Evolutionary conservation across 1,140 invertebrate genomes (phyloP).

Genomic region (Chelonus insularis): DNA sequence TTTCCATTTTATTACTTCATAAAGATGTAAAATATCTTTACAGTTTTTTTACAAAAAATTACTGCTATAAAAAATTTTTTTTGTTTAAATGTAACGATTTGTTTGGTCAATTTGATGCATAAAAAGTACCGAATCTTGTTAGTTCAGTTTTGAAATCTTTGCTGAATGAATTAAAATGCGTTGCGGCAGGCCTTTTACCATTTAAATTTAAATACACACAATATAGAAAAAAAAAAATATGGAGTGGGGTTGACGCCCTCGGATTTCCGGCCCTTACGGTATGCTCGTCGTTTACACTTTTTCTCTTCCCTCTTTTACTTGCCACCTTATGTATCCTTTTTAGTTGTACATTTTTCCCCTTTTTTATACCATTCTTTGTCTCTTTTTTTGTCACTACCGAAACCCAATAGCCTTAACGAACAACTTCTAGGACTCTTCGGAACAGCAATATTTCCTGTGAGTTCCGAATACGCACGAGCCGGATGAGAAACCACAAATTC

Average conservation of each 20-base stretch:
- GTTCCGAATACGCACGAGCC: constrained; percentile 40
- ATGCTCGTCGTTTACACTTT: constrained; percentile 18
- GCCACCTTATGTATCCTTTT: not conserved
- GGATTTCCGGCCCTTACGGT: constrained; percentile 52
- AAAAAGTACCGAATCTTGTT: no score
- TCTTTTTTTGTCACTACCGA: constrained; percentile 37
- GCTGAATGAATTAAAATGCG: no score
- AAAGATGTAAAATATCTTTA: no score
- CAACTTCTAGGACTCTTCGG: constrained; percentile 54
- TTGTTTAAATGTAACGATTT: no score
- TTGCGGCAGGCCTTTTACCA: no score
- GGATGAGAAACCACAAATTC: constrained; percentile 59
- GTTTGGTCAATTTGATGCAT: no score
- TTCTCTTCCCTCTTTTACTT: constrained; percentile 11
- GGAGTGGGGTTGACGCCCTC: constrained; percentile 53
- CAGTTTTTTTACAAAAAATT: no score
- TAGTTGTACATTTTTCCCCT: not conserved
- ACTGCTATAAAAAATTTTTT: no score
- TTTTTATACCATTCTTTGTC: constrained; percentile 28
- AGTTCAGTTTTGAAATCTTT: no score
- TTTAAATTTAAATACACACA: constrained; percentile 51
- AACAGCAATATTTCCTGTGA: constrained; percentile 59
- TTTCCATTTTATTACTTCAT: no score
- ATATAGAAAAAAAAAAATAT: constrained; percentile 27
- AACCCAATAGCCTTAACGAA: constrained; percentile 51